Percentiles rank a stretch among this genome's conserved stretches.
phyloP scores from a whole-genome alignment of 2,888 invertebrate genomes.

The Plusia festucae region DNA sequence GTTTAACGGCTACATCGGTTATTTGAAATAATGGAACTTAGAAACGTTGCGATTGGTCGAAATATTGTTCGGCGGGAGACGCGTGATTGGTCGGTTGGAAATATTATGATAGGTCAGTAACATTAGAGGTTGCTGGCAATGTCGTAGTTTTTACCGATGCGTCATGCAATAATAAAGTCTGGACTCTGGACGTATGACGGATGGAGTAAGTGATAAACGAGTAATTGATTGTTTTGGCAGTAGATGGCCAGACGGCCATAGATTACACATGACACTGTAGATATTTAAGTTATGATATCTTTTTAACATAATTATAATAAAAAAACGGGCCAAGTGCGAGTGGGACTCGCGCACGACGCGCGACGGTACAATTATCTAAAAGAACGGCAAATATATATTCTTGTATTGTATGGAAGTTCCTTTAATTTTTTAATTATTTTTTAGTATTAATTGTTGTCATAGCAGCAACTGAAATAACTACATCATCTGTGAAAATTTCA shows the following conservation, averaged over 20 bases:
- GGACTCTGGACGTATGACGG: background rate
- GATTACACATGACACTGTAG: background rate
- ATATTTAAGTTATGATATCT: background rate
- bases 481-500: too few relatives aligned
- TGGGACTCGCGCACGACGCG: too few relatives aligned
- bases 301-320: background rate
- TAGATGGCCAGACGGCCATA: background rate
- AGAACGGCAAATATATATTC: too few relatives aligned
- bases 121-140: conserved; percentile 35
- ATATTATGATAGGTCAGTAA: conserved; percentile 52
- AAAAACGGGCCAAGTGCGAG: too few relatives aligned
- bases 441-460: too few relatives aligned
- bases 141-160: conserved; percentile 6
- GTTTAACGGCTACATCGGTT: conserved; percentile 70
- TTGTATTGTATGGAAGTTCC: too few relatives aligned
- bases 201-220: background rate
- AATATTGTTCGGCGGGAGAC: conserved; percentile 11
- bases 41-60: conserved; percentile 10
- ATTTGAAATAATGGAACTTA: conserved; percentile 41
- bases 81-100: conserved; percentile 23
- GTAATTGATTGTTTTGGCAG: conserved; percentile 5
- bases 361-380: too few relatives aligned
- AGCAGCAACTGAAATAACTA: too few relatives aligned
- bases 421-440: too few relatives aligned
- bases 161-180: background rate